Evolutionary conservation across 2,113 vertebrate species (phyloP).

Genomic region (Ursus arctos): DNA sequence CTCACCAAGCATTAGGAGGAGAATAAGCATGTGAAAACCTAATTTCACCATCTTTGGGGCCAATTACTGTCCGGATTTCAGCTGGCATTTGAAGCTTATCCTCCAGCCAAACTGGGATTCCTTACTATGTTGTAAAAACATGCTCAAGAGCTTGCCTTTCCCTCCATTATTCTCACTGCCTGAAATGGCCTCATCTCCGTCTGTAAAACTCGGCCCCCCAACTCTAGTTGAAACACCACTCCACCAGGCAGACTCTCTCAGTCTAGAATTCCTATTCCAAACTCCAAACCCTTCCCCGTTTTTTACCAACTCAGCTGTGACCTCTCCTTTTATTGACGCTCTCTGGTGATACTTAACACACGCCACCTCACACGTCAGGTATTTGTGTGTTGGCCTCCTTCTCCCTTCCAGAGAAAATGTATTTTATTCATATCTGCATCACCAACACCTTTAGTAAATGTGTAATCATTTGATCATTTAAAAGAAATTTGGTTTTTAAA

Average conservation of each 20-base stretch:
- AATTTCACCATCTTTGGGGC: conserved; percentile 53
- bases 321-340: not conserved
- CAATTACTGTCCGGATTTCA: conserved; percentile 70
- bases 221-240: not conserved
- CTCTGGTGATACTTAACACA: not conserved
- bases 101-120: conserved; percentile 72
- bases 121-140: conserved; percentile 45
- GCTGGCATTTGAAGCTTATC: conserved; percentile 66
- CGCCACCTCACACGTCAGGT: not conserved
- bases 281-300: not conserved
- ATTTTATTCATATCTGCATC: conserved; percentile 50
- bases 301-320: not conserved
- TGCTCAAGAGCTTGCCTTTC: conserved; percentile 33
- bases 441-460: conserved; percentile 7
- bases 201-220: conserved; percentile 24
- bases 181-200: not conserved
- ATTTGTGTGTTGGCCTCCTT: not conserved
- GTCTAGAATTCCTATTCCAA: not conserved
- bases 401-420: not conserved
- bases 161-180: not conserved
- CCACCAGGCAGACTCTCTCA: not conserved
- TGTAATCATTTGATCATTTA: conserved; percentile 30
- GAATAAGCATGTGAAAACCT: conserved; percentile 60
- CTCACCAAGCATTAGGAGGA: conserved; percentile 64
- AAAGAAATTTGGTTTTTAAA: conserved; percentile 51